A percentile compares a stretch with the other conserved stretches of the same genome.
These are phyloP conservation scores for Drosophila mettleri DNA, from an alignment of 2,888 invertebrate species.

Conservation along the genomic window DNA sequence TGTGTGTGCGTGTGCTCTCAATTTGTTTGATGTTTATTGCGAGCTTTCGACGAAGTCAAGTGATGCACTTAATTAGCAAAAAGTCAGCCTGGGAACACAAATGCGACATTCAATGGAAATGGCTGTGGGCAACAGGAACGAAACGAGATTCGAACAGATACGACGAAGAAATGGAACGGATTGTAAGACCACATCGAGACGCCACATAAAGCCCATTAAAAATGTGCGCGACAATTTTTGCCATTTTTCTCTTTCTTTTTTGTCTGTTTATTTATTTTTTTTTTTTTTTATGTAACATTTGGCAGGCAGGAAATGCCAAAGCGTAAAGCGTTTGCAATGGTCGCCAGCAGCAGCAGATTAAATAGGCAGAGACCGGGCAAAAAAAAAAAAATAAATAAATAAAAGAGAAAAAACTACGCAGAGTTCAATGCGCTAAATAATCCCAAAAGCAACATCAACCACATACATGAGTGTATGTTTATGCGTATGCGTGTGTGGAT, in stretches of 20 bases:
- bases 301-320: slow-evolving; percentile 53
- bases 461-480: slow-evolving; percentile 8
- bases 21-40: slow-evolving; percentile 65
- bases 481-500: slow-evolving; percentile 10
- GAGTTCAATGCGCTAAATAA: slow-evolving; percentile 73
- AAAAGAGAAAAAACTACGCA: slow-evolving; percentile 24
- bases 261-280: slow-evolving; percentile 8
- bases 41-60: slow-evolving; percentile 67
- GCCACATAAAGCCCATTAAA: slow-evolving; percentile 9
- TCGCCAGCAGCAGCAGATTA: slow-evolving; percentile 23
- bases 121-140: slow-evolving; percentile 16
- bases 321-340: slow-evolving; percentile 41
- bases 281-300: slow-evolving; percentile 50
- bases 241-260: slow-evolving; percentile 10
- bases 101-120: slow-evolving; percentile 21
- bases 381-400: no score
- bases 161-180: slow-evolving; percentile 4
- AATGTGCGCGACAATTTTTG: slow-evolving; percentile 42
- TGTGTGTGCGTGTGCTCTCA: slow-evolving; percentile 34
- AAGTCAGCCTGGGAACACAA: slow-evolving; percentile 55
- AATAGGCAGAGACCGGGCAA: slow-evolving; percentile 29
- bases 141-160: slow-evolving; percentile 24
- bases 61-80: slow-evolving; percentile 65
- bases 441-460: slow-evolving; percentile 32
- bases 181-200: slow-evolving; percentile 1